Base-by-base conservation (phyloP, 2,888 invertebrate species). In the Carcina quercana region DNA sequence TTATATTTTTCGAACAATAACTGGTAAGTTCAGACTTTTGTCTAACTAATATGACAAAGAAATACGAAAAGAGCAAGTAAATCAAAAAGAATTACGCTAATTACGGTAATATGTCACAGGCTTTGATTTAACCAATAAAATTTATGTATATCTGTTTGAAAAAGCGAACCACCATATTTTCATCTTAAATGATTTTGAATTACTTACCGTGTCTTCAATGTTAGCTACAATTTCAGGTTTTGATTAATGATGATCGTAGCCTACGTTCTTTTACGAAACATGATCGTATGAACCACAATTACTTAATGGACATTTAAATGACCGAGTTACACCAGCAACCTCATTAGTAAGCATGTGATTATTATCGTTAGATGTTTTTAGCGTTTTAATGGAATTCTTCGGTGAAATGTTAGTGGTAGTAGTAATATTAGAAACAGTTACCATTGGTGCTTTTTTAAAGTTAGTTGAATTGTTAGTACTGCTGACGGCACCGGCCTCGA, bases 381-480 rank as follows among this genome's bases (percentile, higher is more conserved):
- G 75, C 72, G 70, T 56, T 69, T 78, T 78, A 68, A 78, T 71
- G 72, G 80, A 78, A 70, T 67, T 75, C 59, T 80, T 82, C 50
- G 82, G 78, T 66, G 83, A 82, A 52, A 79, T 78, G 64, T 82
- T 83, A 82, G 83, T 76, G 59, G 76, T 84, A 56, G 84, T 84
- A 55, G 75, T 80, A 58, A 85, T 85, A 63, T 85, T 83, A 74
- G 84, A 84, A 57, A 85, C 85, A 72, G 80, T 84, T 83, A 85
- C 83, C 84, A 78, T 79, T 59, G 84, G 74, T 78, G 80, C 83
- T 79, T 78, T 71, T 58, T 74, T 75, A 68, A 56, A 63, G 66
- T 74, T 80, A 78, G 72, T 59, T 49, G 67, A 48, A 39, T 63
- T 55, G 47, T 67, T 73, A 66, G 63, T 57, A 41, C 47, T 32